phyloP scores from a whole-genome alignment of 1,140 invertebrate genomes.

The Steinernema feltiae region DNA sequence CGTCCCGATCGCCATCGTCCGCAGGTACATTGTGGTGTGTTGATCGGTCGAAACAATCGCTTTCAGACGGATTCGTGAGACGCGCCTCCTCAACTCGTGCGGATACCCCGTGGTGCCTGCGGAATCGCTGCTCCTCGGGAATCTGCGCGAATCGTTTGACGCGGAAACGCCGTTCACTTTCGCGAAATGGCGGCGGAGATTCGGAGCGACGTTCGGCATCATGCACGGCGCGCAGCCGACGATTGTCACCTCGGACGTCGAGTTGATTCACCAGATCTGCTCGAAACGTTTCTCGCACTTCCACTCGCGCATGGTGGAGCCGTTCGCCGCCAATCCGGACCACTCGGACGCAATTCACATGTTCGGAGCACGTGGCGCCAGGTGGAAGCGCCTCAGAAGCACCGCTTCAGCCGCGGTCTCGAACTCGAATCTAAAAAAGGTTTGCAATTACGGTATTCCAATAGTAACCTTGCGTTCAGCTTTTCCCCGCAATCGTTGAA shows the following conservation, averaged over 20 bases:
- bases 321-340: not conserved
- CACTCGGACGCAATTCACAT: not conserved
- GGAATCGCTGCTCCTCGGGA: not conserved
- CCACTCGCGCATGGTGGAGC: constrained; percentile 6
- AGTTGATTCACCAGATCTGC: constrained; percentile 1
- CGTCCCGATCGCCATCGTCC: not conserved
- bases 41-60: not conserved
- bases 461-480: not conserved
- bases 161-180: not conserved
- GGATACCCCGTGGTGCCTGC: not conserved
- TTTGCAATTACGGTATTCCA: not conserved
- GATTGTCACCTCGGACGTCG: constrained; percentile 1
- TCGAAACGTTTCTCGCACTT: not conserved
- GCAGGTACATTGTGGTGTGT: not conserved
- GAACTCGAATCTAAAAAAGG: not conserved
- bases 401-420: not conserved
- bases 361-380: not conserved
- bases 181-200: not conserved
- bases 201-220: not conserved
- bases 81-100: not conserved
- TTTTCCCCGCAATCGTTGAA: not conserved
- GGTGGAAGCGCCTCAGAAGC: not conserved
- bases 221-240: constrained; percentile 10
- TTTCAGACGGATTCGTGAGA: not conserved
- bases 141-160: not conserved